phyloP scores from a whole-genome alignment of 2,797 vertebrate genomes.

The Gorsachius magnificus region DNA sequence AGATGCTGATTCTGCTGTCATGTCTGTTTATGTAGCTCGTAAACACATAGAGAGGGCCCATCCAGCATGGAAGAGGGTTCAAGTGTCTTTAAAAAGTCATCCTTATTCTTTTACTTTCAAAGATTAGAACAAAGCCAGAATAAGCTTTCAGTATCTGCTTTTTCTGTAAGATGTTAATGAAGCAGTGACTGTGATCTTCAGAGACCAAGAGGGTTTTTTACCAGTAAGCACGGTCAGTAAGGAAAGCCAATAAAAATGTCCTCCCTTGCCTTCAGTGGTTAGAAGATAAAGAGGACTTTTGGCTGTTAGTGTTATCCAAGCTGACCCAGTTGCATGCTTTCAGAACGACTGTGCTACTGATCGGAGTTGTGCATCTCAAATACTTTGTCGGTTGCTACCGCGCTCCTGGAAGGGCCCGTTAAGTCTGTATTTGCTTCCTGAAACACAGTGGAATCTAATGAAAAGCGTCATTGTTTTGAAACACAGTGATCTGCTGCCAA shows the following conservation, averaged over 20 bases:
- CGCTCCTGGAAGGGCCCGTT: background rate
- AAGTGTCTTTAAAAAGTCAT: background rate
- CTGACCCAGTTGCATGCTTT: conserved; percentile 1
- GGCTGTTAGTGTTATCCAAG: background rate
- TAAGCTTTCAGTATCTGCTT: background rate
- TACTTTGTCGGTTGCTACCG: background rate
- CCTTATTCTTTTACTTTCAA: background rate
- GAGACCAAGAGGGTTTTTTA: background rate
- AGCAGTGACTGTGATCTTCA: background rate
- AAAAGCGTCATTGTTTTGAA: conserved; percentile 38
- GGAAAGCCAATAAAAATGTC: conserved; percentile 1
- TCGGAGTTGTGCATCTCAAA: background rate
- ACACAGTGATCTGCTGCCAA: background rate
- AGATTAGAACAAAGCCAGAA: background rate
- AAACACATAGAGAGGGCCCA: background rate
- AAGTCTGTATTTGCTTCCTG: background rate
- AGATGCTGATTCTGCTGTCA: background rate
- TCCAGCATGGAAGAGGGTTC: background rate
- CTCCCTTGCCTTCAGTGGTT: background rate
- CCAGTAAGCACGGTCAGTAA: background rate
- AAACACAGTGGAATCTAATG: conserved; percentile 2
- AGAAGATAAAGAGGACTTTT: conserved; percentile 5
- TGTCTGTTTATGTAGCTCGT: background rate
- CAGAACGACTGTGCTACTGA: background rate
- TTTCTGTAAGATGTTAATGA: conserved; percentile 8